Percentiles rank a stretch among this genome's conserved stretches.
phyloP scores from a whole-genome alignment of 2,113 vertebrate genomes.

The Pseudorasbora parva region DNA sequence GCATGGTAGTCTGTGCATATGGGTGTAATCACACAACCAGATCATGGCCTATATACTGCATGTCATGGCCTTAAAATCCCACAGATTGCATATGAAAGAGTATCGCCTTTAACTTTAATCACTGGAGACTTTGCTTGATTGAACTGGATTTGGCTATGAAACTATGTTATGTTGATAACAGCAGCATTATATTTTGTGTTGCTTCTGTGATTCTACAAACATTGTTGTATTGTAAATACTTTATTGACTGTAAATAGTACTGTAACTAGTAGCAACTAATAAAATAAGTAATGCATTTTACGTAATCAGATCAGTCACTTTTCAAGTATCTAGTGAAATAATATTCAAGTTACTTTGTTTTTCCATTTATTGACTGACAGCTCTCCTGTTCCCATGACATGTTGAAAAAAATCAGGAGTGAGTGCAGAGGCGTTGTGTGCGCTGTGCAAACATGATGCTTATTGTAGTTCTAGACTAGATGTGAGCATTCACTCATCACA shows the following conservation, averaged over 20 bases:
- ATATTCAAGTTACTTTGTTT: no score
- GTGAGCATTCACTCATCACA: no score
- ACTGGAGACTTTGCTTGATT: neutral
- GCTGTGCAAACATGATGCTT: no score
- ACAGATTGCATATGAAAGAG: slow-evolving; percentile 23
- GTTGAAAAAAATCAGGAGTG: no score
- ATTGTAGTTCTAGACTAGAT: no score
- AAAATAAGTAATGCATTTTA: no score
- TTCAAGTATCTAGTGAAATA: no score
- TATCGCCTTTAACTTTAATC: neutral
- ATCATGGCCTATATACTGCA: neutral
- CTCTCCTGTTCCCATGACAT: no score
- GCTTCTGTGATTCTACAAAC: neutral
- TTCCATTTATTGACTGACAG: no score
- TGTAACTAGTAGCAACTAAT: no score
- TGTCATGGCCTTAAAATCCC: slow-evolving; percentile 1
- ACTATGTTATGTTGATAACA: neutral
- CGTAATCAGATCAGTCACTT: no score
- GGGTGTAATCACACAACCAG: slow-evolving; percentile 63
- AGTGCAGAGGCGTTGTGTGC: no score
- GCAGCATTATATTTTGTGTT: neutral
- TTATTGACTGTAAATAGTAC: neutral
- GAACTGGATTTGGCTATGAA: neutral
- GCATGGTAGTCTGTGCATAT: slow-evolving; percentile 50
- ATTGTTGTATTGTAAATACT: neutral